A percentile compares a stretch with the other conserved stretches of the same genome.
Evolutionary conservation across 2,797 vertebrate genomes (phyloP).

Genomic region (Coregonus sp.): DNA sequence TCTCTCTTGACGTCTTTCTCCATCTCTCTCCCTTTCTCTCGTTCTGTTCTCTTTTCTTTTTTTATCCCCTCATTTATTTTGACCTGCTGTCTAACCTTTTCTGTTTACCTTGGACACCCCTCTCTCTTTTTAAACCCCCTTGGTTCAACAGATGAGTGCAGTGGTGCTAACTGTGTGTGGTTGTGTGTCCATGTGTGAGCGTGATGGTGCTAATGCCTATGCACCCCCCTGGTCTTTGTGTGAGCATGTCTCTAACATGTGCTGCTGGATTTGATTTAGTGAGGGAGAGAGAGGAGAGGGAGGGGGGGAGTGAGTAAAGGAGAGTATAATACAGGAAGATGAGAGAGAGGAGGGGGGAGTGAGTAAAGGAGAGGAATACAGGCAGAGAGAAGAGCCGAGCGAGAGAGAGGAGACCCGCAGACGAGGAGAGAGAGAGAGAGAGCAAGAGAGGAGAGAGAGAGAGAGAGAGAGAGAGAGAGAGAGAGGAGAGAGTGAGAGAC

Average conservation of each 20-base stretch:
- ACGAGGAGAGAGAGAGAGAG: not conserved
- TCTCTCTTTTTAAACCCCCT: slow-evolving; percentile 11
- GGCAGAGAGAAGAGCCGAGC: too few species aligned
- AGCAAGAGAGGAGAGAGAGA: slow-evolving; percentile 1
- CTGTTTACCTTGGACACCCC: slow-evolving; percentile 18
- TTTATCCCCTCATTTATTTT: slow-evolving; percentile 30
- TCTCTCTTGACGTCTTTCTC: not conserved
- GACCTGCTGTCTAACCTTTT: slow-evolving; percentile 37
- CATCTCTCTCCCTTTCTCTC: slow-evolving; percentile 18
- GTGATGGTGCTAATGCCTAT: slow-evolving; percentile 40
- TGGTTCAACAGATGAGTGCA: slow-evolving; percentile 49
- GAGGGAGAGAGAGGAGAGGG: slow-evolving; percentile 1
- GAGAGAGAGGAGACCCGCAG: too few species aligned
- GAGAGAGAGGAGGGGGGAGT: too few species aligned
- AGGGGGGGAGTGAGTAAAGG: slow-evolving; percentile 18
- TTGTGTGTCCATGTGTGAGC: slow-evolving; percentile 24
- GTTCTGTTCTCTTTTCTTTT: slow-evolving; percentile 12
- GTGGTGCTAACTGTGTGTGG: slow-evolving; percentile 35
- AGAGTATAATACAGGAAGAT: slow-evolving; percentile 14
- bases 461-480: slow-evolving; percentile 3
- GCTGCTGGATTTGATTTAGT: slow-evolving; percentile 60
- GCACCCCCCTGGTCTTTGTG: slow-evolving; percentile 48
- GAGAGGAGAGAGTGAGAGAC: not conserved
- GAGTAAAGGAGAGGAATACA: too few species aligned
- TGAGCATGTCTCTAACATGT: slow-evolving; percentile 31